Percentiles rank a stretch among this genome's conserved stretches.
Evolutionary conservation across 2,888 invertebrate species (phyloP).

Genomic region (Patella pellucida): DNA sequence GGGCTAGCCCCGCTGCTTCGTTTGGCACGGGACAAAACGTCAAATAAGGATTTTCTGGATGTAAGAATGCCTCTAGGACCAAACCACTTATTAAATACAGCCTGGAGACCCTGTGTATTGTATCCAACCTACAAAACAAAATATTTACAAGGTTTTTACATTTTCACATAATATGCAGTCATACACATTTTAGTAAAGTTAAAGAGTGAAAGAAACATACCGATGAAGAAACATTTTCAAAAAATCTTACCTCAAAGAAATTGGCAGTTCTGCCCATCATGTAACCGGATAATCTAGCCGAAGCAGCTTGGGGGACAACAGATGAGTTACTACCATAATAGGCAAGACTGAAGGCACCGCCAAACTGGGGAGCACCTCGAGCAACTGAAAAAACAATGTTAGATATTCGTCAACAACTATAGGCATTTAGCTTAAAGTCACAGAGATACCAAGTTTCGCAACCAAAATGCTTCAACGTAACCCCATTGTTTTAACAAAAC

Average conservation of each 20-base stretch:
- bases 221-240: no score
- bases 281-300: not conserved
- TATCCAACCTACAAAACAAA: slow-evolving; percentile 37
- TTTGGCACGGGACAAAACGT: slow-evolving; percentile 22
- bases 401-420: no score
- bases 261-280: not conserved
- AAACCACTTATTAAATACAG: slow-evolving; percentile 32
- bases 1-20: not conserved
- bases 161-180: not conserved
- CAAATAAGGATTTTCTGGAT: slow-evolving; percentile 26
- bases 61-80: slow-evolving; percentile 32
- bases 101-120: slow-evolving; percentile 40
- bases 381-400: no score
- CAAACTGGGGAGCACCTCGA: not conserved
- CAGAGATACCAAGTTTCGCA: no score
- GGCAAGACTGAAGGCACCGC: not conserved
- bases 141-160: no score
- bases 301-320: slow-evolving; percentile 10
- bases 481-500: no score
- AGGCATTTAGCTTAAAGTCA: no score
- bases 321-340: not conserved
- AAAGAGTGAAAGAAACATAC: not conserved
- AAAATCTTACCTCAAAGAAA: slow-evolving; percentile 1
- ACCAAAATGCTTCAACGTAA: no score
- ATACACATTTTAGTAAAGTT: not conserved